Base-by-base conservation (phyloP, 2,113 vertebrate genomes). In the Hemicordylus capensis region DNA sequence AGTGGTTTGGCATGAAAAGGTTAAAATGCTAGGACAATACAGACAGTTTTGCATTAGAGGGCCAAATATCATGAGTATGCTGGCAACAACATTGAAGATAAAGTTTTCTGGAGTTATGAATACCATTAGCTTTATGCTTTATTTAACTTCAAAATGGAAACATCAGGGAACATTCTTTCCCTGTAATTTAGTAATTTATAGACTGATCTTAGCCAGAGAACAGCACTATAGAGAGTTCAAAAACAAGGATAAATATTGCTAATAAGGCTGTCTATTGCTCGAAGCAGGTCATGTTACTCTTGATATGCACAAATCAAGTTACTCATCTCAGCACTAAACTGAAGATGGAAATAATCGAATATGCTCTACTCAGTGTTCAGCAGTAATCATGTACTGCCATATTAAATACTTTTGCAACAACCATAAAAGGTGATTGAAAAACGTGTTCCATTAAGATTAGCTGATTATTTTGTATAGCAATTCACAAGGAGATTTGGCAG, bases 311-410 rank as follows among this genome's bases (percentile, higher is more conserved):
- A 85, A 67, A 78, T 44, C 61, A 54, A 51, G 46, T 64, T 74
- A 24, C 34, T 77, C 17, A 46, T 34, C 28, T 70, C 20, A 44
- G 22, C 26, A 31, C 31, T 28, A 81, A 73, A 83, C 5, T 44
- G 51, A 61, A 82, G 64, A 46, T 46, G 31, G 80, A 83, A 73
- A 73, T 73, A 73, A 81, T 51, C 42, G 58, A 58, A 54, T 44
- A 70, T 69, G 19, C 42, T 69, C 42, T 70, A 9, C 11, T 70
- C 31, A 2, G 12, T 59, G 3, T 0, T 26, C 34, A 6, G 0
- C 2, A 63, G 75, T 85, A 9, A 0, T 34, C 51, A 51, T 72
- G 6, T 80, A 72, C 76, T 78, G 1, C 44, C 69, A 0, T 37
- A 17, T 19, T 28, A 90, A 73, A 4, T 1, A 48, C 0, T 79